Evolutionary conservation across 2,888 invertebrate species (phyloP).

Genomic region (Andrena bicolor): DNA sequence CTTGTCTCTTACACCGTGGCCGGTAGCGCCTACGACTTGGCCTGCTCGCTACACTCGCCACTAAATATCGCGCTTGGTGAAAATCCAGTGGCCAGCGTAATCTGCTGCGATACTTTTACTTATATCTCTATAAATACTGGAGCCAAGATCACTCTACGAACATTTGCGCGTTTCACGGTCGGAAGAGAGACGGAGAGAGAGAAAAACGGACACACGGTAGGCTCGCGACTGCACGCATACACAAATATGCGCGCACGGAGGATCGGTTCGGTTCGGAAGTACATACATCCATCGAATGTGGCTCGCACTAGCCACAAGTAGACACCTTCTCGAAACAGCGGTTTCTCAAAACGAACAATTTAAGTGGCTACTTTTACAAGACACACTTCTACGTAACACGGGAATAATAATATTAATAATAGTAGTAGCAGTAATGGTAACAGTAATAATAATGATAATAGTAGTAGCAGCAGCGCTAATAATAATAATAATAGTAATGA

Average conservation of each 20-base stretch:
- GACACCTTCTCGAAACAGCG: not conserved
- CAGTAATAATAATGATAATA: not conserved
- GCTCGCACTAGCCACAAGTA: not conserved
- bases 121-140: constrained; percentile 80
- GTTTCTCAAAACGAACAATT: not conserved
- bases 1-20: too few relatives aligned
- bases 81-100: constrained; percentile 2
- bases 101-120: constrained; percentile 69
- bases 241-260: not conserved
- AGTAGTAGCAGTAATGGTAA: not conserved
- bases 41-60: too few relatives aligned
- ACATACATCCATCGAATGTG: not conserved
- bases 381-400: constrained; percentile 27
- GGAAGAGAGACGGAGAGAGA: constrained; percentile 5
- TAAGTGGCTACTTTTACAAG: constrained; percentile 18
- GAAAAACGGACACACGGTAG: not conserved
- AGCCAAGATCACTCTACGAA: constrained; percentile 59
- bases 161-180: constrained; percentile 50
- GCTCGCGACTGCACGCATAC: constrained; percentile 15
- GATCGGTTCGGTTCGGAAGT: not conserved
- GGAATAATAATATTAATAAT: constrained; percentile 13
- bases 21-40: too few relatives aligned
- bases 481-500: not conserved
- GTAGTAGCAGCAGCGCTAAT: not conserved
- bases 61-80: not conserved